Base-by-base conservation (phyloP, 2,888 invertebrate genomes). In the Cheilosia soror region DNA sequence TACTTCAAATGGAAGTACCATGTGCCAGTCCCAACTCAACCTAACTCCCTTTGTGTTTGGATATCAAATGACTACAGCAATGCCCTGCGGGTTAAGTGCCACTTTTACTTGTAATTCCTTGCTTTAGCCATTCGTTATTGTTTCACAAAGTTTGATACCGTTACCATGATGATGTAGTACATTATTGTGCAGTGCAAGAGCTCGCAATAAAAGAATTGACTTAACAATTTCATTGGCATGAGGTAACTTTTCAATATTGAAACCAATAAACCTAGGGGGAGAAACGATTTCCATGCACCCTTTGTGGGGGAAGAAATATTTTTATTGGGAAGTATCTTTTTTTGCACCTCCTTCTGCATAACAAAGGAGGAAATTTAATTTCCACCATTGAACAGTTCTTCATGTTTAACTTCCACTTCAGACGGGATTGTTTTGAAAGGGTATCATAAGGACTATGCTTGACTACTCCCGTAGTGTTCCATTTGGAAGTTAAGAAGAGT, bases 321-420 rank as follows among this genome's bases (percentile, higher is more conserved):
- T 37, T 37, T 20, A 51, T 11, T 20, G 27, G 20, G 11, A 25
- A 51, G 20, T 51, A 27, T 51, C 51, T 27, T 51, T 20, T 25
- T 51, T 5, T 6, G 2, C 7, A 4, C 11, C 9, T 2, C 1
- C 37, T 9, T 37, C 11, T 11, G 11, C 11, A 37, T 27, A 49
- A 20, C 20, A 66, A 66, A 53, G 42, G 49, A 37, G 31, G 33
- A 69, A 72, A 40, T 77, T 69, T 27, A 60, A 77, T 68, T 69
- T 69, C 62, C 62, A 62, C 62, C 62, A 62, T 77, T 68, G 60
- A 60, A 77, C 37, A 51, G 66, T 40, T 53, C 42, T 68, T 42
- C 13, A 40, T 42, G 66, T 40, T 68, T 60, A 15, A 68, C 27
- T 53, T 66, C 65, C 66, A 55, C 66, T 77, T 77, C 40, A 51